phyloP scores from a whole-genome alignment of 1,140 invertebrate genomes.

The Scaptomyza montana region DNA sequence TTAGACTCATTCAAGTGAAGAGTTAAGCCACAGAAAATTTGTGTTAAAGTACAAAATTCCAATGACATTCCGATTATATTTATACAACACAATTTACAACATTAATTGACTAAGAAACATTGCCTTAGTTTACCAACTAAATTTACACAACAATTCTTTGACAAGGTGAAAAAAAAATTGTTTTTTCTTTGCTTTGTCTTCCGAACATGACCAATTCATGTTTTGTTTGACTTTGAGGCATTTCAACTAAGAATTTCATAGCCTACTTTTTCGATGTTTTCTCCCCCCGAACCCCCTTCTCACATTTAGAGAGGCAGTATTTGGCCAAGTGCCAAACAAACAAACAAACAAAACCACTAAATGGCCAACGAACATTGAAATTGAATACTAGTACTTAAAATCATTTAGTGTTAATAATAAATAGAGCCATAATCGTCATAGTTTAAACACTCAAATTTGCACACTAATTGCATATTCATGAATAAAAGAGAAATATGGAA shows the following conservation, averaged over 20 bases:
- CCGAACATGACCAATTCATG: conserved; percentile 56
- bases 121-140: too few species aligned
- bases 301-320: too few species aligned
- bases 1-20: background rate
- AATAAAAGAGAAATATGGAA: conserved; percentile 60
- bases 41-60: too few species aligned
- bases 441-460: conserved; percentile 64
- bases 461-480: conserved; percentile 79
- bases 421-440: conserved; percentile 41
- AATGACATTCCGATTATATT: background rate
- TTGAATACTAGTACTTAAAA: conserved; percentile 66
- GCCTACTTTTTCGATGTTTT: conserved; percentile 33
- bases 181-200: background rate
- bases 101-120: background rate
- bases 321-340: conserved; percentile 62
- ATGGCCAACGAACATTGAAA: conserved; percentile 43
- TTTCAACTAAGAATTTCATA: conserved; percentile 39
- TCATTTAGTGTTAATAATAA: conserved; percentile 75
- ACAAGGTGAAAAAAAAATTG: too few species aligned
- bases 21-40: too few species aligned
- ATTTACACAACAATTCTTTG: too few species aligned
- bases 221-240: conserved; percentile 44
- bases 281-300: too few species aligned
- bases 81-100: background rate
- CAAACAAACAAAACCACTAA: conserved; percentile 16